Evolutionary conservation across 1,140 invertebrate genomes (phyloP), one percentile per base, ranked within the genome.

Genomic region (Diprion similis): DNA sequence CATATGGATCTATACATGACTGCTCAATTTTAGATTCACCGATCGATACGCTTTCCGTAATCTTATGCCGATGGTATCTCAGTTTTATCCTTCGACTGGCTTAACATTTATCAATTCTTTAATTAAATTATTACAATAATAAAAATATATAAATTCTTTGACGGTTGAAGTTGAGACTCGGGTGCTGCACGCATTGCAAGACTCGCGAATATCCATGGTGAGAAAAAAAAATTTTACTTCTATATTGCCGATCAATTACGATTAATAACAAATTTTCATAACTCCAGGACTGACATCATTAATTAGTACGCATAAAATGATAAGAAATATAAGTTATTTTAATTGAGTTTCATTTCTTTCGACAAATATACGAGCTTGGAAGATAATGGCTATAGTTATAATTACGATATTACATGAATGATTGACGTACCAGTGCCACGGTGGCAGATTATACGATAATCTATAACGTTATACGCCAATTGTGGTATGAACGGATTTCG

Each of bases 321-420:
- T 59, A 59, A 59, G 51, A 59, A 59, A 59, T 37, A 59, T 17
- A 9, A 17, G n/a, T 59, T 59, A 59, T 59, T 59, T 59, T 59
- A 59, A 59, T 59, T 59, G 51, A 59, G 51, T 59, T 59, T 59
- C 51, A 59, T 59, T 59, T 59, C 11, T 6, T 59, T 59, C n/a
- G 9, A 59, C n/a, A 59, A 59, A 59, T 59, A 59, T 17, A 13
- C 11, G 51, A 59, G 51, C 51, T 59, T 17, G 51, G 11, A 15
- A 59, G 51, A 59, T 59, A 59, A 17, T 59, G 24, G 51, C 51
- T 9, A 17, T 9, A 59, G n/a, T 59, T 59, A 59, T 59, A 59
- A 59, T 59, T 59, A 59, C n/a, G 11, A 59, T 59, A 59, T 59
- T 59, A 59, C n/a, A 17, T 59, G 51, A 59, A 15, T 59, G 51